These are phyloP conservation scores for Strix occidentalis DNA, from an alignment of 2,797 vertebrate genomes.

Conservation along the genomic window DNA sequence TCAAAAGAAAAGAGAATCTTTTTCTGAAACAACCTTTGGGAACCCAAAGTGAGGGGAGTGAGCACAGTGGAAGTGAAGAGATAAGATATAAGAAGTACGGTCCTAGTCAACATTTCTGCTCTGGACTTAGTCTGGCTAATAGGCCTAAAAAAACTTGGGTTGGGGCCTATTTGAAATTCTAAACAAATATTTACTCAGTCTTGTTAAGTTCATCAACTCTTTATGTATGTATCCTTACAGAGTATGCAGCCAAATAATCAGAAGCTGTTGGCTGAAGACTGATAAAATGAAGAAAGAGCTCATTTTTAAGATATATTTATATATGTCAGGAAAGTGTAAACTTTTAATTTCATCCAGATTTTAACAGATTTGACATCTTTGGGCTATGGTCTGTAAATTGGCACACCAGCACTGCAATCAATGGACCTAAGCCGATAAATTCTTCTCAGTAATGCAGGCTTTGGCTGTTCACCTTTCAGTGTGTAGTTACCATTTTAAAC, in stretches of 20 bases:
- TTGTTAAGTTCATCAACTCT: constrained; percentile 13
- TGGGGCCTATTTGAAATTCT: neutral
- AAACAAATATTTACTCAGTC: constrained; percentile 34
- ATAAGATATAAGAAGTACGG: neutral
- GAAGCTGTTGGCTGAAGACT: neutral
- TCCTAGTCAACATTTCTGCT: neutral
- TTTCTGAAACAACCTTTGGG: neutral
- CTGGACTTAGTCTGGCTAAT: neutral
- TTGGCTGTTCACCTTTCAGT: neutral
- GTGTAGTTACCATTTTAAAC: neutral
- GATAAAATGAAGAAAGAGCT: neutral
- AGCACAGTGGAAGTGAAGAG: neutral
- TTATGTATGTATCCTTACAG: neutral
- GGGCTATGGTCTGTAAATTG: neutral
- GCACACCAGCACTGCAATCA: neutral
- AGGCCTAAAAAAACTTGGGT: neutral
- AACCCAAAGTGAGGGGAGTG: neutral
- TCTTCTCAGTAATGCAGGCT: neutral
- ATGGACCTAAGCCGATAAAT: neutral
- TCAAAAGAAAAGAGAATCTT: neutral
- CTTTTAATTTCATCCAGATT: constrained; percentile 6
- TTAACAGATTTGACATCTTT: constrained; percentile 8
- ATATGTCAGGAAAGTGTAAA: neutral
- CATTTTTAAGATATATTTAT: neutral
- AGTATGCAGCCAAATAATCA: neutral